Base-by-base conservation (phyloP, 1,140 invertebrate species). In the Heliconius eleuchia region DNA sequence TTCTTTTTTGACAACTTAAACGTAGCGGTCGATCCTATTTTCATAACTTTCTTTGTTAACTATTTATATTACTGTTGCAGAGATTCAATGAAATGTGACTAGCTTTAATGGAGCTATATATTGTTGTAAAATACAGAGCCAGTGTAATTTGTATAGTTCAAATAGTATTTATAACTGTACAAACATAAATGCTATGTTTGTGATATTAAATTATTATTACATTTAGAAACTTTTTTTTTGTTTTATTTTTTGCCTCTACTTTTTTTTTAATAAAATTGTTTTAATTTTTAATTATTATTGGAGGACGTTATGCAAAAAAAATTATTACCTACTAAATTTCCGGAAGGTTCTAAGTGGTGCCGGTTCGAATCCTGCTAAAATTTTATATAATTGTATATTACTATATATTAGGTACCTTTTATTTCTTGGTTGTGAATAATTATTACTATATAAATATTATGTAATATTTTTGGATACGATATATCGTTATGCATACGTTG, bases 91-190 rank as follows among this genome's bases (percentile, higher is more conserved):
- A 90, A 90, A 89, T 88, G 89, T 88, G 87, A 89, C 83, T 90
- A 94, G 91, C 91, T 94, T 92, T 94, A 93, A 93, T 91, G 88
- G 86, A 93, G 88, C 91, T 89, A 87, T 79, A 88, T 91, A 90
- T 92, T 89, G 91, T 92, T 92, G 87, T 93, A 91, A 92, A 93
- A 84, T 90, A 91, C 91, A 92, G 91, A 92, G 90, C 91, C 91
- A 93, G 91, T 93, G 91, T 93, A 92, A 93, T 94, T 93, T 93
- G 91, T 94, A 94, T 90, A 93, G 91, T 91, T 94, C 90, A 92
- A 91, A 92, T 92, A 91, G 87, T 92, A 91, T 93, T 93, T 92
- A 94, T 94, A 91, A 89, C 85, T 84, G 83, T 76, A 81, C 89
- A 92, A 92, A 90, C 91, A 92, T 90, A 84, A 84, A 80, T 82